These are phyloP conservation scores for Phrynocephalus guinanensis DNA, from an alignment of 2,797 vertebrate genomes.

Conservation along the genomic window DNA sequence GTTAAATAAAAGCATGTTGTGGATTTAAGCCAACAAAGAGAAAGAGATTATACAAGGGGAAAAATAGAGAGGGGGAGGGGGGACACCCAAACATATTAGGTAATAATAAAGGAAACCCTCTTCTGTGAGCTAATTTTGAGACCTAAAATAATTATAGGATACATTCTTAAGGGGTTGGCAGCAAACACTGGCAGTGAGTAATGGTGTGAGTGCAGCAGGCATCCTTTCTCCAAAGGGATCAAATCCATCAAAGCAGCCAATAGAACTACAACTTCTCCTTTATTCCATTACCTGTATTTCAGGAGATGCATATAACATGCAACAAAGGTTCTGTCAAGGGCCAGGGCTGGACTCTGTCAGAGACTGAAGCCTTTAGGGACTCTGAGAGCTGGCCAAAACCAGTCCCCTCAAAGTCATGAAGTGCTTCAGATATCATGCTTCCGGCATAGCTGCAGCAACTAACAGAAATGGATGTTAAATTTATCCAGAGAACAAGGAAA, in stretches of 20 bases:
- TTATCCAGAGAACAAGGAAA: neutral
- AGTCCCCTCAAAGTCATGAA: neutral
- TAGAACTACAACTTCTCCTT: no score
- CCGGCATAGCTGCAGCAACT: neutral
- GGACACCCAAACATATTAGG: neutral
- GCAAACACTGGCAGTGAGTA: neutral
- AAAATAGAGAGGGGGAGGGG: rapidly evolving
- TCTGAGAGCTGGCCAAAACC: neutral
- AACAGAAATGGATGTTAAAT: neutral
- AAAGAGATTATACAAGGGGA: neutral
- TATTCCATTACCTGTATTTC: neutral
- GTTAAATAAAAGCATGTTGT: neutral
- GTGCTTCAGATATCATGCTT: neutral
- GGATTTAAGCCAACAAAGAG: neutral
- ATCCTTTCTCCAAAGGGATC: neutral
- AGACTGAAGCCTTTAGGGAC: neutral
- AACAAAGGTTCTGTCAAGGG: neutral
- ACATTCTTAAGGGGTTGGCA: neutral
- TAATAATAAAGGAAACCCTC: neutral
- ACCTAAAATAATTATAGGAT: neutral
- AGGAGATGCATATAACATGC: neutral
- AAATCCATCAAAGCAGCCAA: neutral
- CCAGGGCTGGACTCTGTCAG: neutral
- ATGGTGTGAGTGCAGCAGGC: no score
- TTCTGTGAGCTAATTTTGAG: neutral